Conservation (phyloP, 2,113 vertebrate genomes). For the Poecile atricapillus region DNA sequence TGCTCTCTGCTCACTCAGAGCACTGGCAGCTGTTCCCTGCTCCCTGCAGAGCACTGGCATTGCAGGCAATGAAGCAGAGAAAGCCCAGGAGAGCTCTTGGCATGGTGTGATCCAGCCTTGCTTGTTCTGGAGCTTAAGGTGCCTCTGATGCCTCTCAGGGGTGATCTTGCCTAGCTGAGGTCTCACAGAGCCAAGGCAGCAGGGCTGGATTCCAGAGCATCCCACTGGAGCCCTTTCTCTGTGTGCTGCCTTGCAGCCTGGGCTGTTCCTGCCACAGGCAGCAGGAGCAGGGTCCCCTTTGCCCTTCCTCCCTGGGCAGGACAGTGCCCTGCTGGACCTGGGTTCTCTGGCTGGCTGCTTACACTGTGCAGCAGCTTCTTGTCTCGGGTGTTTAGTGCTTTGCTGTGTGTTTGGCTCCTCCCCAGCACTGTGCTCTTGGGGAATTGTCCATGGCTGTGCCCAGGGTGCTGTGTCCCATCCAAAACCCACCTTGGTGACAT, state of each 20-base stretch:
- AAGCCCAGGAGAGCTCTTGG: background rate
- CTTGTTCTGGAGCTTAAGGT: background rate
- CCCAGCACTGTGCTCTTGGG: accelerated
- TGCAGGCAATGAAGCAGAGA: background rate
- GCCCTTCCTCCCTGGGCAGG: background rate
- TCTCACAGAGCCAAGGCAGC: accelerated
- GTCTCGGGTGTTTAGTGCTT: background rate
- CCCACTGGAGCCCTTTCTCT: background rate
- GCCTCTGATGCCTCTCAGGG: background rate
- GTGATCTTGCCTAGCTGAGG: background rate
- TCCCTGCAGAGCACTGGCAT: background rate
- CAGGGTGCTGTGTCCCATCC: background rate
- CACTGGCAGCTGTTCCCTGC: background rate
- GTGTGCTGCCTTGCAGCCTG: background rate
- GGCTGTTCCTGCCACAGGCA: background rate
- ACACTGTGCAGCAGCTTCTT: background rate
- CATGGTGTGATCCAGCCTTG: accelerated
- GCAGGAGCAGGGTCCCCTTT: background rate
- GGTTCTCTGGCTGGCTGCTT: background rate
- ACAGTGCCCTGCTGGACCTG: background rate
- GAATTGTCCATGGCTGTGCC: background rate
- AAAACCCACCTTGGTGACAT: background rate
- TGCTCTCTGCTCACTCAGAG: background rate
- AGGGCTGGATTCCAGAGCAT: background rate
- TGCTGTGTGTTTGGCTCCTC: background rate